Evolutionary conservation across 1,140 invertebrate genomes (phyloP).

Genomic region (Pseudomyrmex cubaensis): DNA sequence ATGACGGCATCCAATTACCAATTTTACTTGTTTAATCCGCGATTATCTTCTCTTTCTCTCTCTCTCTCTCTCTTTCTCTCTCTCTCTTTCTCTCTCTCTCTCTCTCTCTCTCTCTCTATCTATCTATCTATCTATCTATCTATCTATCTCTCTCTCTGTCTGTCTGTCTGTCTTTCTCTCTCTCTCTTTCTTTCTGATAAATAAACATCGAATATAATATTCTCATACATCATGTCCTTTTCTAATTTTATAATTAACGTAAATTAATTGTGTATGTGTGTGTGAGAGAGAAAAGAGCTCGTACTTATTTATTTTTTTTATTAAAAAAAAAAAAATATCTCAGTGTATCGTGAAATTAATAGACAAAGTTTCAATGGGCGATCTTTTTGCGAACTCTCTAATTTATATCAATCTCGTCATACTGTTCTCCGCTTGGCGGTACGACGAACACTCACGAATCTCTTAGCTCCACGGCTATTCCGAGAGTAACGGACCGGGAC

Average conservation of each 20-base stretch:
- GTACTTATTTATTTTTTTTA: no score
- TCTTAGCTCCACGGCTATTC: constrained; percentile 69
- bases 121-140: no score
- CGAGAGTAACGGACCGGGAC: constrained; percentile 78
- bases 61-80: no score
- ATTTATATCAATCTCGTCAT: background rate
- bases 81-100: no score
- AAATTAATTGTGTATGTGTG: background rate
- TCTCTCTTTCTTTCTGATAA: background rate
- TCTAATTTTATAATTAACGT: background rate
- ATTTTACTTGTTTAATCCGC: constrained; percentile 38
- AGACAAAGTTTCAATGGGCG: background rate
- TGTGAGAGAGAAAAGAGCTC: no score
- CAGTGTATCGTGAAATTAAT: background rate
- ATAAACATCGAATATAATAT: constrained; percentile 4
- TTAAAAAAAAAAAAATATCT: no score
- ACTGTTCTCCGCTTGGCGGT: background rate
- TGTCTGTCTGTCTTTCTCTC: no score
- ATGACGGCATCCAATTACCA: constrained; percentile 38
- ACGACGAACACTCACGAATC: constrained; percentile 54
- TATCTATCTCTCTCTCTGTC: no score
- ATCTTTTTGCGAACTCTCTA: background rate
- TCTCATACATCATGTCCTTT: background rate
- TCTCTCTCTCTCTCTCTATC: no score
- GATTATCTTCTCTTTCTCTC: background rate